A percentile compares a stretch with the other conserved stretches of the same genome.
Evolutionary conservation across 1,140 invertebrate species (phyloP).

Genomic region (Cydia strobilella): DNA sequence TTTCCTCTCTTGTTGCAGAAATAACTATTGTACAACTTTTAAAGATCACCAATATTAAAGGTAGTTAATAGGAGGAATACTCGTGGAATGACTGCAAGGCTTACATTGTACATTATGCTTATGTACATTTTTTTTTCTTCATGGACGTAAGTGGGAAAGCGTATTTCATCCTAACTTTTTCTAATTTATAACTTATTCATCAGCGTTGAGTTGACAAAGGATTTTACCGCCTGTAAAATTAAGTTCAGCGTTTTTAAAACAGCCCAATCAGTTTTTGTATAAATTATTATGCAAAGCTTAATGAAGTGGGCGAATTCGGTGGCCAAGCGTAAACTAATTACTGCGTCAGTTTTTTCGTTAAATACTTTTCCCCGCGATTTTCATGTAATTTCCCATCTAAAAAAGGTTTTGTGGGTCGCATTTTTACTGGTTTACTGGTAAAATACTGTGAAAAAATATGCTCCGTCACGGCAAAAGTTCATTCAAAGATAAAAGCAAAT

Average conservation of each 20-base stretch:
- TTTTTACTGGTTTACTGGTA: neutral
- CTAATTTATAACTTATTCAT: slow-evolving; percentile 38
- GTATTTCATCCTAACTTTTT: slow-evolving; percentile 7
- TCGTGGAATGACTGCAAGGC: neutral
- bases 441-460: slow-evolving; percentile 1
- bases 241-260: slow-evolving; percentile 58
- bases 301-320: slow-evolving; percentile 47
- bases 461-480: neutral
- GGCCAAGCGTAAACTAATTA: slow-evolving; percentile 23
- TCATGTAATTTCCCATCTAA: neutral
- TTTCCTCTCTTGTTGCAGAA: no score
- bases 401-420: neutral
- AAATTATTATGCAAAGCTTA: slow-evolving; percentile 70
- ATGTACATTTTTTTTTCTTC: no score
- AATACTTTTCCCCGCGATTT: neutral
- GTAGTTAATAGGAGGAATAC: no score
- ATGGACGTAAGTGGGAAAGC: neutral
- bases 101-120: no score
- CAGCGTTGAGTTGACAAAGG: slow-evolving; percentile 53
- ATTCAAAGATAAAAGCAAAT: slow-evolving; percentile 28
- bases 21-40: no score
- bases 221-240: slow-evolving; percentile 61
- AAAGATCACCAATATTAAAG: no score
- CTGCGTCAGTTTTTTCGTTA: neutral
- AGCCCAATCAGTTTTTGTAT: slow-evolving; percentile 53